Base-by-base conservation (phyloP, 2,797 vertebrate species). In the Betta splendens region DNA sequence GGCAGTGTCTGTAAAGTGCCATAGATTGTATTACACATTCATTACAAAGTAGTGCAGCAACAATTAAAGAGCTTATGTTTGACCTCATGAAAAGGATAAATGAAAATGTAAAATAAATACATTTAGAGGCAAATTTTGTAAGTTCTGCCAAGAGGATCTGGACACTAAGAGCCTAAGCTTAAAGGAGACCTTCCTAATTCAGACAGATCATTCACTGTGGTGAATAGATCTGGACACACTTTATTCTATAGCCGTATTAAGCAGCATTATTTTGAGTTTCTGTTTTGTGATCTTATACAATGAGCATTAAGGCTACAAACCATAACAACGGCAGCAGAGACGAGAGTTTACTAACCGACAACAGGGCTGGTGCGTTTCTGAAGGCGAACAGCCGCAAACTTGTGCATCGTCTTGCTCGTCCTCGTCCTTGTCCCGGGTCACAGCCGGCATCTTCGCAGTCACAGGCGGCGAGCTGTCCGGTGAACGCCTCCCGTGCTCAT, bases 401-500 rank as follows among this genome's bases (percentile, higher is more conserved):
- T 16, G 29, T 6, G 88, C 90, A 89, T 79, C 93, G 83, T 91
- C 88, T 5, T 86, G 85, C 20, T 94, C 93, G 57, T 95, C 94
- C 8, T 94, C 93, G 62, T 94, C 93, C 79, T 93, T 86, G 71
- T 90, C 93, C 84, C 75, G 89, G 87, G 85, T 90, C 72, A 92
- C 93, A 43, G 87, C 86, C 55, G 94, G 94, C 95, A 98, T 97
- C 80, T 92, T 92, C 83, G 85, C 56, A 38, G 70, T 36, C n/a
- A 65, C 39, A 43, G 36, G 9, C 26, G 44, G 46, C 56, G 6
- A 50, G 65, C 66, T 68, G 74, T 18, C 76, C 33, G 63, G 49
- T 59, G 25, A 78, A 75, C 76, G 77, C 67, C 69, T 66, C 65
- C 79, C 47, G 66, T 62, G 58, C 69, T 85, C 70, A 80, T 40